Evolutionary conservation across 2,797 vertebrate species (phyloP), one percentile per base, ranked within the genome.

Genomic region (Typhlichthys eigenmanni): DNA sequence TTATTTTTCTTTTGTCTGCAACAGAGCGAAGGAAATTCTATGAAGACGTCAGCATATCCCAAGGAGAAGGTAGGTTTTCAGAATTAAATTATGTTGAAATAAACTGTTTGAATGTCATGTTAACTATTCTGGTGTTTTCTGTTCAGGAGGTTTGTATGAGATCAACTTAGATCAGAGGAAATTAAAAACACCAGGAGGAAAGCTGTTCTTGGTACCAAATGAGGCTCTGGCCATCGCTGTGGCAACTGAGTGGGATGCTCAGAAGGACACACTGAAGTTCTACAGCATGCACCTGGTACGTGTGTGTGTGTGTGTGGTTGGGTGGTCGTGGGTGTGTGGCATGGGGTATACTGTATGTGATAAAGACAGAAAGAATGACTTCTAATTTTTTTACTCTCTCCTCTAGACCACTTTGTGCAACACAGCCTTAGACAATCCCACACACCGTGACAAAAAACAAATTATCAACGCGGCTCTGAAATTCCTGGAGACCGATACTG

Each of bases 201-300:
- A 96, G 79, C 83, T 99, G 66, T 98, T 99, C 76, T 93, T 91
- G 0, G 93, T 95, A 3, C 96, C 98, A 75, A 99, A 92, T 13
- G 93, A 99, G 89, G 91, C 94, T 7, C 80, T 99, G 74, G 98
- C 97, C 49, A 86, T 98, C 0, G 96, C 96, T 0, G 96, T 99
- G 68, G 98, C 98, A 14, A 97, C 95, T 0, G 97, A 99, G 49
- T 99, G 98, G 98, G 96, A 98, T 50, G 90, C 91, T 76, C 98
- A 99, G 88, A 93, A 81, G 58, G 96, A 98, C 70, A 95, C 94
- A 0, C 92, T 99, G 71, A 97, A 96, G 83, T 95, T 95, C 83
- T 98, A 96, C 91, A 93, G 94, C 0, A 99, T 99, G 98, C 98
- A 99, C 19, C 71, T 99, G 94, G 98, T 98, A 89, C 74, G 80